These are phyloP conservation scores for Noctilio leporinus DNA, from an alignment of 2,113 vertebrate genomes.

Conservation along the genomic window DNA sequence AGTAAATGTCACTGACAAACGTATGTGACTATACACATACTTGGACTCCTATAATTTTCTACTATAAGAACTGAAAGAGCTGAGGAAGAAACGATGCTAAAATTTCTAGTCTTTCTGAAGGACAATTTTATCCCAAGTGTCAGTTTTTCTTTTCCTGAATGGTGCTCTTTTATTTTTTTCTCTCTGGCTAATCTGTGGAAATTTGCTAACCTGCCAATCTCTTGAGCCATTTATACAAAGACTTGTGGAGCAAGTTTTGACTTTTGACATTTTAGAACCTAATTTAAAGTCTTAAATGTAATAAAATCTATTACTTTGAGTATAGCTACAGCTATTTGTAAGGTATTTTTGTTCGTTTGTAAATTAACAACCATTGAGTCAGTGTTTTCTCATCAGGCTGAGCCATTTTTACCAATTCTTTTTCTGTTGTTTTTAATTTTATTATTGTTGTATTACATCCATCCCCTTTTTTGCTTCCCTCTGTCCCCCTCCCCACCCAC, in stretches of 20 bases:
- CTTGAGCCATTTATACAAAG: constrained; percentile 4
- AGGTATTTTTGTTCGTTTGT: neutral
- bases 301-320: neutral
- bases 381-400: neutral
- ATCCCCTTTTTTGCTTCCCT: no score
- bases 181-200: neutral
- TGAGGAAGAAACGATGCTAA: neutral
- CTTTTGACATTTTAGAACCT: constrained; percentile 13
- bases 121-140: neutral
- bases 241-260: neutral
- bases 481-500: no score
- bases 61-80: neutral
- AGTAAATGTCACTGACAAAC: neutral
- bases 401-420: neutral
- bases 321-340: neutral
- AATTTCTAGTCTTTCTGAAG: neutral
- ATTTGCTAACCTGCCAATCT: neutral
- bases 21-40: neutral
- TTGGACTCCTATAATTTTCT: neutral
- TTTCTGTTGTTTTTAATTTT: no score
- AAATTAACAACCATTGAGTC: constrained; percentile 1
- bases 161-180: neutral
- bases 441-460: no score
- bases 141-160: neutral
- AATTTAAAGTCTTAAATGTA: constrained; percentile 8